Evolutionary conservation across 2,113 vertebrate species (phyloP).

Genomic region (Myotis davidii): DNA sequence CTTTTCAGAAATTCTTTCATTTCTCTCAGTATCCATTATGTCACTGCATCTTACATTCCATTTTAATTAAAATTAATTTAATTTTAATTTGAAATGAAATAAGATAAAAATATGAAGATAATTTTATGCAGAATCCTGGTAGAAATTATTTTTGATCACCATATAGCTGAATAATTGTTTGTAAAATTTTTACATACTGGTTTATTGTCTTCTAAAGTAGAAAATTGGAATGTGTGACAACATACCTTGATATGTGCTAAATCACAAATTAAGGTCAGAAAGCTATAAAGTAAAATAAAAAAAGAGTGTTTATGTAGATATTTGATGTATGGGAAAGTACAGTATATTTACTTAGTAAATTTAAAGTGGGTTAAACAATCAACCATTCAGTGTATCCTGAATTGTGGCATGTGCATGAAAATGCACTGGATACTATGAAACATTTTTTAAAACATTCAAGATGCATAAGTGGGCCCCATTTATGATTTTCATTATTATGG

Average conservation of each 20-base stretch:
- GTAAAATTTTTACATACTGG: not conserved
- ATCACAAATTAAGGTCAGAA: not conserved
- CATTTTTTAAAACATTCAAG: not conserved
- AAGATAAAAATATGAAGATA: not conserved
- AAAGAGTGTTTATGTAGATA: not conserved
- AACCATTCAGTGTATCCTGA: not conserved
- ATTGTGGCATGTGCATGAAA: not conserved
- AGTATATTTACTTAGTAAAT: conserved; percentile 8
- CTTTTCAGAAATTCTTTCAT: not conserved
- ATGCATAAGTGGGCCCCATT: not conserved
- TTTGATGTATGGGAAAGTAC: not conserved
- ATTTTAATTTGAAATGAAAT: conserved; percentile 24
- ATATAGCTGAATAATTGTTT: not conserved
- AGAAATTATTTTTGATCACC: not conserved
- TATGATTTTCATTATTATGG: conserved; percentile 20
- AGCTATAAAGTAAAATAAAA: conserved; percentile 38
- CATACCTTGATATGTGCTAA: not conserved
- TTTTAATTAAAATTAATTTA: conserved; percentile 4
- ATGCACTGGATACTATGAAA: not conserved
- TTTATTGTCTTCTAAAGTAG: conserved; percentile 43
- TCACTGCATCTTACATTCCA: not conserved
- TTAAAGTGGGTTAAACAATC: conserved; percentile 19
- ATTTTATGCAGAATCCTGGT: not conserved
- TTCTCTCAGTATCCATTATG: not conserved
- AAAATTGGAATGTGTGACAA: not conserved